These are phyloP conservation scores for Liasis olivaceus DNA, from an alignment of 2,797 vertebrate species.

Conservation along the genomic window DNA sequence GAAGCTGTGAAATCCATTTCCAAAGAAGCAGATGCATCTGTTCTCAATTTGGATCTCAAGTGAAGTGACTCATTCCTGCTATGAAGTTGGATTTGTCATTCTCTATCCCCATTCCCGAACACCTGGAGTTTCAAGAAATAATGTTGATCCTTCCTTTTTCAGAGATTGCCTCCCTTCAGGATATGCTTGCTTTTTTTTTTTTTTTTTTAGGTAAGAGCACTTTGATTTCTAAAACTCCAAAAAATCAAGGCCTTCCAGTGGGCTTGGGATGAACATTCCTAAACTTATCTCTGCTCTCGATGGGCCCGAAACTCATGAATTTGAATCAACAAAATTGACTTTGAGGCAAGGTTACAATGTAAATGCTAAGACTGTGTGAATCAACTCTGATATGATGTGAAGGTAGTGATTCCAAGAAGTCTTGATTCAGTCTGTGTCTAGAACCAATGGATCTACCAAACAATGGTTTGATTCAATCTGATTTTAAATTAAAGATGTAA, in stretches of 20 bases:
- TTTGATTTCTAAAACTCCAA: conserved; percentile 1
- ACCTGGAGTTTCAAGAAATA: conserved; percentile 20
- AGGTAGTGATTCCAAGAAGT: no score
- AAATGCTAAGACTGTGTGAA: no score
- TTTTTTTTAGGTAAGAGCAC: neutral
- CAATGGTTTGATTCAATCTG: no score
- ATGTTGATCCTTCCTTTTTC: neutral
- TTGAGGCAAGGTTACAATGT: no score
- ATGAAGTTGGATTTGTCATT: conserved; percentile 31
- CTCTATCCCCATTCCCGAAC: conserved; percentile 2
- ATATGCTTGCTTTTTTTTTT: neutral
- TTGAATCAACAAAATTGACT: neutral
- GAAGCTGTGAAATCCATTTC: conserved; percentile 40
- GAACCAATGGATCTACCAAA: no score
- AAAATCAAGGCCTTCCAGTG: conserved; percentile 25
- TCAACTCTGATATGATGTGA: no score
- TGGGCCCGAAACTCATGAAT: neutral
- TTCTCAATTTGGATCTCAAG: conserved; percentile 29
- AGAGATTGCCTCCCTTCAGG: neutral
- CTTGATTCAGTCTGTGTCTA: no score
- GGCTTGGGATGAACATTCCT: neutral
- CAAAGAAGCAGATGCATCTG: conserved; percentile 12
- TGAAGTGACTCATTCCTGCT: conserved; percentile 45
- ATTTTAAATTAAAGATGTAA: no score
- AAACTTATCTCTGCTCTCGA: neutral